Evolutionary conservation across 2,797 vertebrate species (phyloP), one percentile per base, ranked within the genome.

Genomic region (Thaleichthys pacificus): DNA sequence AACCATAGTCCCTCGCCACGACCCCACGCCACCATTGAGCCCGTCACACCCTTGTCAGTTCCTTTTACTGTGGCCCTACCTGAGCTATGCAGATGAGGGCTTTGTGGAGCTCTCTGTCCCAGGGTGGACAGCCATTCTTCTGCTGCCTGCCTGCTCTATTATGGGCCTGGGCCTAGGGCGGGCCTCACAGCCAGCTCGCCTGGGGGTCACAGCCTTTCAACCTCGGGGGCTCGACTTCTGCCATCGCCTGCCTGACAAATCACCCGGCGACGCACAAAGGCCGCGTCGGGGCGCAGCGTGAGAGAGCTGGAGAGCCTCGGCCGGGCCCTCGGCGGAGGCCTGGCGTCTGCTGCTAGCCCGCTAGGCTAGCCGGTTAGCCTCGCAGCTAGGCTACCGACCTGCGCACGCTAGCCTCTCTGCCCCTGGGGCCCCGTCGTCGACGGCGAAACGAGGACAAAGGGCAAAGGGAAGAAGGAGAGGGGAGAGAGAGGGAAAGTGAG

Each of bases 171-270:
- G 87, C 84, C 86, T 88, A 89, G 91, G 93, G 92, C 92, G 91
- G 91, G 88, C 93, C 92, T 88, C 85, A 91, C 93, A 93, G 93
- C 88, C 89, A 93, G 92, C 94, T 94, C 94, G 95, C 92, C 93
- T 95, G 93, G 94, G 97, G 97, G n/a, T 97, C 96, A 96, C 92
- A 96, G 96, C 96, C 96, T 98, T 97, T 98, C 95, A 98, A 96
- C 97, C 95, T 95, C 92, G 85, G 92, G n/a, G 95, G 95, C 95
- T 97, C 96, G 96, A 99, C 97, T 97, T 97, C 94, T 98, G n/a
- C n/a, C n/a, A n/a, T n/a, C n/a, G n/a, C n/a, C n/a, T n/a, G 91
- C 95, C 95, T 98, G 95, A 98, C 96, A 97, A 97, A 98, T 98
- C 92, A 88, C 91, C 94, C 91, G 82, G 77, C 74, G 67, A 91